These are phyloP conservation scores for Ptilodon capucinus DNA, from an alignment of 2,888 invertebrate species.

Conservation along the genomic window DNA sequence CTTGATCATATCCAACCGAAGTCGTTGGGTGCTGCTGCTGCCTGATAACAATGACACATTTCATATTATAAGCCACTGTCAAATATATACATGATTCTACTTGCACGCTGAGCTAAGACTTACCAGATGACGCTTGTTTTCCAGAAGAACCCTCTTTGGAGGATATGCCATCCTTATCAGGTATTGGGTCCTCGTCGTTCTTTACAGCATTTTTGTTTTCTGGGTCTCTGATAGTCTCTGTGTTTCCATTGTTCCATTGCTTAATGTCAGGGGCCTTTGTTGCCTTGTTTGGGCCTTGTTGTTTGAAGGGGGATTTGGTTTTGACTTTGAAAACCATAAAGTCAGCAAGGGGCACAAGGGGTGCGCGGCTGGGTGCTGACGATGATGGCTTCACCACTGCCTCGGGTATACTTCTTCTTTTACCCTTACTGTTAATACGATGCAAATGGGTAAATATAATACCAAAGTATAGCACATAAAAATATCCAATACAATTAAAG, in stretches of 20 bases:
- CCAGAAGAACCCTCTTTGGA: constrained; percentile 49
- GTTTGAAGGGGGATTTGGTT: not conserved
- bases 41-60: constrained; percentile 32
- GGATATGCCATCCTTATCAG: constrained; percentile 17
- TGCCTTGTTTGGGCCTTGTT: too few species aligned
- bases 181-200: constrained; percentile 27
- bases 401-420: constrained; percentile 60
- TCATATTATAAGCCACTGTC: not conserved
- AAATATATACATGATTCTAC: too few species aligned
- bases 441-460: not conserved
- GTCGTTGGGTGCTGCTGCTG: constrained; percentile 34
- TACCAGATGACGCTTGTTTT: constrained; percentile 55
- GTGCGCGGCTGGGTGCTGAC: not conserved
- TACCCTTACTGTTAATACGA: constrained; percentile 55
- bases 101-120: too few species aligned
- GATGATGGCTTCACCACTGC: constrained; percentile 8
- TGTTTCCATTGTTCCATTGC: not conserved
- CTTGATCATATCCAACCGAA: constrained; percentile 49
- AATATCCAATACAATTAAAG: too few species aligned
- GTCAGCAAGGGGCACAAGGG: constrained; percentile 9
- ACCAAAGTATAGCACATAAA: too few species aligned
- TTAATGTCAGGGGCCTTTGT: not conserved
- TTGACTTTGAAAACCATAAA: constrained; percentile 33
- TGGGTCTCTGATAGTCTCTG: not conserved
- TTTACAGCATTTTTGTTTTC: constrained; percentile 31